phyloP scores from a whole-genome alignment of 2,113 vertebrate genomes.

The Acinonyx jubatus region DNA sequence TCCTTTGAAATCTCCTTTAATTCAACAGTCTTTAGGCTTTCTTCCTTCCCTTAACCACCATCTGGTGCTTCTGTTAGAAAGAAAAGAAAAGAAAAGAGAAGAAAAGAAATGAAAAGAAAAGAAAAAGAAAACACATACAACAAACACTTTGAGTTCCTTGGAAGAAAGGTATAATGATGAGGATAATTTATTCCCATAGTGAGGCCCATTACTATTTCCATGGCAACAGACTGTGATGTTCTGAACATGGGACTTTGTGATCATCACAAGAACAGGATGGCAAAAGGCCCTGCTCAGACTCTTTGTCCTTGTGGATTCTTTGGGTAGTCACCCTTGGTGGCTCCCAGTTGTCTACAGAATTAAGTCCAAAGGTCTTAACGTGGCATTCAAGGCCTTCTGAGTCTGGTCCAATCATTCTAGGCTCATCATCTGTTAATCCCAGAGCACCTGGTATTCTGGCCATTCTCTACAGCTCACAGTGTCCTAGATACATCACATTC shows the following conservation, averaged over 20 bases:
- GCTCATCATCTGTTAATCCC: background rate
- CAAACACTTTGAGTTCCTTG: conserved; percentile 79
- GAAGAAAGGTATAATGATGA: conserved; percentile 82
- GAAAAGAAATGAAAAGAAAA: background rate
- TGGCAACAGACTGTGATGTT: conserved; percentile 82
- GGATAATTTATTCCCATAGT: conserved; percentile 82
- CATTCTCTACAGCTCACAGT: background rate
- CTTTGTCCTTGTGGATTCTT: conserved; percentile 76
- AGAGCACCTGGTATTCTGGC: background rate
- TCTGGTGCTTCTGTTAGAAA: conserved; percentile 81
- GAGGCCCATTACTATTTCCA: conserved; percentile 82
- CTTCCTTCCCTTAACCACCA: conserved; percentile 77
- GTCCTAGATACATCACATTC: background rate
- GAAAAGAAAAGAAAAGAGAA: background rate
- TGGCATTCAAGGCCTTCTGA: conserved; percentile 56
- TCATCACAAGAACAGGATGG: conserved; percentile 78
- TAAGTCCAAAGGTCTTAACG: conserved; percentile 28
- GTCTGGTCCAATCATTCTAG: background rate
- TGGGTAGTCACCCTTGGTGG: conserved; percentile 66
- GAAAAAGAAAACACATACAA: conserved; percentile 69
- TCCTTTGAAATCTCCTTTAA: conserved; percentile 81
- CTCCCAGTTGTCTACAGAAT: conserved; percentile 58
- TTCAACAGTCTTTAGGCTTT: conserved; percentile 80
- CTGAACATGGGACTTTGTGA: conserved; percentile 80
- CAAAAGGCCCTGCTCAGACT: conserved; percentile 74